These are phyloP conservation scores for Polydrusus cervinus DNA, from an alignment of 2,888 invertebrate genomes.

Conservation along the genomic window DNA sequence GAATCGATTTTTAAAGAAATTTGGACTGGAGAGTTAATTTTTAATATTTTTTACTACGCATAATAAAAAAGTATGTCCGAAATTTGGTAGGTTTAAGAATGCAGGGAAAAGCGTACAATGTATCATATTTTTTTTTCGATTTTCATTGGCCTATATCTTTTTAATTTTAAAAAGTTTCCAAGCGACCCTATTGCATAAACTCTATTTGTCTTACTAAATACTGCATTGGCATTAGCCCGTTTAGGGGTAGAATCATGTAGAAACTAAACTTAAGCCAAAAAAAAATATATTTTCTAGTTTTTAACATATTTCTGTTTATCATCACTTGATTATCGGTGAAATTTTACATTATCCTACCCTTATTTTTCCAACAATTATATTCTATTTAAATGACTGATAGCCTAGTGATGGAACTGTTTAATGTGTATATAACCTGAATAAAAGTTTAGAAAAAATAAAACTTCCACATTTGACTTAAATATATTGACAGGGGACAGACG, in stretches of 20 bases:
- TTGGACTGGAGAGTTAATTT: no score
- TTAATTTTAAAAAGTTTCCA: no score
- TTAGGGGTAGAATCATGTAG: conserved; percentile 40
- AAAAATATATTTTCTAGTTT: conserved; percentile 6
- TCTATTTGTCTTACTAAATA: conserved; percentile 23
- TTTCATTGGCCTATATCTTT: no score
- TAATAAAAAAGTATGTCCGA: no score
- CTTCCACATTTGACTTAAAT: conserved; percentile 37
- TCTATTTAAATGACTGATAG: conserved; percentile 54
- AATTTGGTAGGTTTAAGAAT: no score
- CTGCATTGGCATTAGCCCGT: conserved; percentile 36
- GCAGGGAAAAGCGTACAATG: no score
- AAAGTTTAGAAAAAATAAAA: conserved; percentile 30
- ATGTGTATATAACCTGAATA: conserved; percentile 46
- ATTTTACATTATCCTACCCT: conserved; percentile 42
- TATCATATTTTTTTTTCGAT: no score
- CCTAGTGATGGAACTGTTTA: conserved; percentile 47
- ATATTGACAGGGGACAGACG: conserved; percentile 36
- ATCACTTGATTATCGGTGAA: background rate
- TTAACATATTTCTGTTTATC: background rate
- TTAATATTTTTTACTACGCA: no score
- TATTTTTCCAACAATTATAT: conserved; percentile 34
- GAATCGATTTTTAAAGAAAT: no score
- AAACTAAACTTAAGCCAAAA: conserved; percentile 29
- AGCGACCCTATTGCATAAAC: background rate